Base-by-base conservation (phyloP, 2,888 invertebrate genomes). In the Gisinianus flammeolus region DNA sequence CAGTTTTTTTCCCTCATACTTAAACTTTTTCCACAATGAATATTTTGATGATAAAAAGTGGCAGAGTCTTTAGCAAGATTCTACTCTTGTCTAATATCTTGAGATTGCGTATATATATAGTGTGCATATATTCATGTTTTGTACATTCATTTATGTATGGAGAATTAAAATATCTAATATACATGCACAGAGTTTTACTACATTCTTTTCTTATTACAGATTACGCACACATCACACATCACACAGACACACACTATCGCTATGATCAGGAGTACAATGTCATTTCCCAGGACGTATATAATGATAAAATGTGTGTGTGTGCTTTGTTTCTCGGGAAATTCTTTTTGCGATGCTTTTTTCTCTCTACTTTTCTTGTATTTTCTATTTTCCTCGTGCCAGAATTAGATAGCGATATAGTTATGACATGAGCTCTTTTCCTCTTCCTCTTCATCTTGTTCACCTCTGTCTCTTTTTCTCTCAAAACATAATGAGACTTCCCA, bases 31-130 rank as follows among this genome's bases (percentile, higher is more conserved):
- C 12, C 28, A 62, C 44, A 73, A 73, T 72, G 73, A 62, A 64
- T 73, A 73, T 44, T 68, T 44, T 73, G 62, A 73, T 73, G 71
- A 73, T 62, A 62, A 73, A 62, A 54, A 70, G 54, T 70, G 54
- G 54, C 33, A 33, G 19, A 70, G 71, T 71, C 56, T 71, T 71
- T 71, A 71, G 30, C 35, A 73, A 30, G 30, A 31, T 62, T 31
- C 68, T 44, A 22, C 44, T 31, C 31, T 30, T 31, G 44, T 44
- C 6, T 44, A 44, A 19, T 44, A 16, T 44, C 19, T 44, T 8
- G 35, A 8, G 35, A 35, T 12, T 44, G 44, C 1, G 44, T 44
- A 44, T 16, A 6, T 19, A 44, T 44, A 16, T 4, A 16, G 44
- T 44, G 6, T 44, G 44, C 19, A 12, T 44, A 12, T 44, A 12